Conservation (phyloP, 2,888 invertebrate species). For the Dyspetes luteomarginatus region DNA sequence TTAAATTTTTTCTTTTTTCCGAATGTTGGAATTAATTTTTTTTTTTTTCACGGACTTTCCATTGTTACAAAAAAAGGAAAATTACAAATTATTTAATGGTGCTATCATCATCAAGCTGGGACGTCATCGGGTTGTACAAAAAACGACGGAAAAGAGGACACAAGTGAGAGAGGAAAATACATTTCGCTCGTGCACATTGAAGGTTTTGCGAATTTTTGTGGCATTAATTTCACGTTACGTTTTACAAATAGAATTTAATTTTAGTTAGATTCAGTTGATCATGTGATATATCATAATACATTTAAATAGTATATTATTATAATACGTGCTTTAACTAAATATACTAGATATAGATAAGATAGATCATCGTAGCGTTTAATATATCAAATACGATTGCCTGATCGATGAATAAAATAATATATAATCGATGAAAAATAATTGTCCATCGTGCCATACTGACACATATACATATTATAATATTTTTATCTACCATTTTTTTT, state of each 20-base stretch:
- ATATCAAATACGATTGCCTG: neutral
- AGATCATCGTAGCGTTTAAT: neutral
- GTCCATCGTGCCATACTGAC: too few relatives aligned
- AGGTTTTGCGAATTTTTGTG: constrained; percentile 50
- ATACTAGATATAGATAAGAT: neutral
- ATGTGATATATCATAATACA: neutral
- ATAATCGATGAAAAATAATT: too few relatives aligned
- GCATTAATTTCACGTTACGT: constrained; percentile 39
- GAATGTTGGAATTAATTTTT: too few relatives aligned
- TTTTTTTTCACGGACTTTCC: too few relatives aligned
- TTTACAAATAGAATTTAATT: neutral
- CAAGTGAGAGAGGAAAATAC: constrained; percentile 57
- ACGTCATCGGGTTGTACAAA: neutral
- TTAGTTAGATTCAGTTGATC: constrained; percentile 1
- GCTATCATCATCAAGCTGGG: neutral
- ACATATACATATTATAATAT: too few relatives aligned
- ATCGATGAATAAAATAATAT: too few relatives aligned
- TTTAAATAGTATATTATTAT: constrained; percentile 2
- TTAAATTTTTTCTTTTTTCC: too few relatives aligned
- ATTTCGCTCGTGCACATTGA: constrained; percentile 66
- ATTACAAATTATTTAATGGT: neutral
- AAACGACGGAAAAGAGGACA: constrained; percentile 46
- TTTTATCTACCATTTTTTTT: too few relatives aligned
- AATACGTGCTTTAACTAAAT: constrained; percentile 23
- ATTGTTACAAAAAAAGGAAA: too few relatives aligned